A percentile compares a stretch with the other conserved stretches of the same genome.
Evolutionary conservation across 1,140 invertebrate genomes (phyloP).

Genomic region (Drosophila pachea): DNA sequence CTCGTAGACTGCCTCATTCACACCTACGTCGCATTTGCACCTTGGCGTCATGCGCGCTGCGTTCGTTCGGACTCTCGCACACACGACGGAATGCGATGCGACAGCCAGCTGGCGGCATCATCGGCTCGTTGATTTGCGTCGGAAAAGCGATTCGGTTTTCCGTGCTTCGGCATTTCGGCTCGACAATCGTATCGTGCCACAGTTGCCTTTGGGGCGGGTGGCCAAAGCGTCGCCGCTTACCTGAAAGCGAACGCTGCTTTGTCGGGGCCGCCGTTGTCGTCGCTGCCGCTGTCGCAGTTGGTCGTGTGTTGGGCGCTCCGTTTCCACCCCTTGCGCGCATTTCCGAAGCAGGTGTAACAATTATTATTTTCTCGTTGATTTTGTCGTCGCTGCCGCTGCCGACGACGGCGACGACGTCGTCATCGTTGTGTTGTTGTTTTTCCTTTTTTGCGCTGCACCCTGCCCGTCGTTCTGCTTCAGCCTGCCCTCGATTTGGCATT

Average conservation of each 20-base stretch:
- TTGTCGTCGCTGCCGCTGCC: slow-evolving; percentile 50
- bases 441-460: slow-evolving; percentile 49
- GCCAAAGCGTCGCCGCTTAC: slow-evolving; percentile 53
- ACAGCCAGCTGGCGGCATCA: slow-evolving; percentile 6
- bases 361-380: slow-evolving; percentile 78
- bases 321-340: slow-evolving; percentile 55
- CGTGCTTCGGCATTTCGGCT: slow-evolving; percentile 57
- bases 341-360: slow-evolving; percentile 77
- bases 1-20: slow-evolving; percentile 36
- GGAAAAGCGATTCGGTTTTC: slow-evolving; percentile 39
- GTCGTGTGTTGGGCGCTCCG: slow-evolving; percentile 38
- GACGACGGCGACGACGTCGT: slow-evolving; percentile 26
- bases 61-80: slow-evolving; percentile 56
- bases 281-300: slow-evolving; percentile 26
- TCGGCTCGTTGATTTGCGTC: slow-evolving; percentile 34
- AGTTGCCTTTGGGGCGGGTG: slow-evolving; percentile 40
- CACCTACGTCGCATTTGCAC: slow-evolving; percentile 62
- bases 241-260: slow-evolving; percentile 56
- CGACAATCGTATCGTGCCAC: slow-evolving; percentile 6
- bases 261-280: slow-evolving; percentile 8
- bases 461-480: neutral
- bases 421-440: slow-evolving; percentile 57
- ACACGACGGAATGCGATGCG: slow-evolving; percentile 1
- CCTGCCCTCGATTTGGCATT: slow-evolving; percentile 36
- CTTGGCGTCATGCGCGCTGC: slow-evolving; percentile 71